Conservation (phyloP, 2,797 vertebrate species). For the Acrocephalus scirpaceus region DNA sequence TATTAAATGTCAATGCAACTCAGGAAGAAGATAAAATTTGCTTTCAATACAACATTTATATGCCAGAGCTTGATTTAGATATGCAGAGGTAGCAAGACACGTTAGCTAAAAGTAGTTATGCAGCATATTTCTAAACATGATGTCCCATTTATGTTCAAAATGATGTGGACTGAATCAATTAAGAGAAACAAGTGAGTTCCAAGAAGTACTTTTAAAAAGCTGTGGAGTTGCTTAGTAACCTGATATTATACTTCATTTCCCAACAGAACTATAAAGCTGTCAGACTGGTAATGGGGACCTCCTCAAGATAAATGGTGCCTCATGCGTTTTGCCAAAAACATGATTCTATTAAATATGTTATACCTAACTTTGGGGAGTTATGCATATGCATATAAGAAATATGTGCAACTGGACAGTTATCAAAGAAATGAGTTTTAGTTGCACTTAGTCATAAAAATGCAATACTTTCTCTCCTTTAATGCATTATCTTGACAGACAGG, state of each 20-base stretch:
- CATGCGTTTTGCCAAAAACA: slow-evolving; percentile 20
- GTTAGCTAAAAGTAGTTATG: slow-evolving; percentile 62
- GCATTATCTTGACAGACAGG: neutral
- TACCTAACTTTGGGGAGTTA: neutral
- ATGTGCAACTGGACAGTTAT: neutral
- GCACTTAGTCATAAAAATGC: slow-evolving; percentile 27
- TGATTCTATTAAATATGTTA: neutral
- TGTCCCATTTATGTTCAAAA: slow-evolving; percentile 77
- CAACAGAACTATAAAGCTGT: slow-evolving; percentile 54
- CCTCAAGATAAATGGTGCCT: slow-evolving; percentile 35
- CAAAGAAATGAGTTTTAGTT: neutral
- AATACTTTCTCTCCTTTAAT: slow-evolving; percentile 1
- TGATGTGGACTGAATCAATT: slow-evolving; percentile 76
- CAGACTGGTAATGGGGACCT: slow-evolving; percentile 47
- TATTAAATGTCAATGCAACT: slow-evolving; percentile 74
- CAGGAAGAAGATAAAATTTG: slow-evolving; percentile 70
- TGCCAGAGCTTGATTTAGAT: slow-evolving; percentile 72
- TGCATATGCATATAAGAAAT: neutral
- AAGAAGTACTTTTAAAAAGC: slow-evolving; percentile 65
- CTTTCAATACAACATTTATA: slow-evolving; percentile 76
- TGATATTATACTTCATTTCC: slow-evolving; percentile 66
- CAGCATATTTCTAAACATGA: slow-evolving; percentile 75
- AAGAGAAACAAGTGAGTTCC: slow-evolving; percentile 73
- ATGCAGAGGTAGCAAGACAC: slow-evolving; percentile 71
- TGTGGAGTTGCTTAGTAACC: slow-evolving; percentile 70